phyloP scores from a whole-genome alignment of 2,888 invertebrate species.

The Plagodis dolabraria region DNA sequence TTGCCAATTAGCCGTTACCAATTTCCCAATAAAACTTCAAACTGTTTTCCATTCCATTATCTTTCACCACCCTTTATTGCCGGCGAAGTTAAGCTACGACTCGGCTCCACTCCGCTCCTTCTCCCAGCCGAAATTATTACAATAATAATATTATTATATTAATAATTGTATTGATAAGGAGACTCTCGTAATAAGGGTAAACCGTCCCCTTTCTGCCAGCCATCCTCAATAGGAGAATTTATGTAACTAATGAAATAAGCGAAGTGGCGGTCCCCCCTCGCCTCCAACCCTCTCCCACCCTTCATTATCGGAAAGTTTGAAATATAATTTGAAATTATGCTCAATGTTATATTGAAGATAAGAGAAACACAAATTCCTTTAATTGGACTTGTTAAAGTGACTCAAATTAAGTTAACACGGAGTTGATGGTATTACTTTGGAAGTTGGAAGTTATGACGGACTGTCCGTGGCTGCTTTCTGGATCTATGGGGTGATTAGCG shows the following conservation, averaged over 20 bases:
- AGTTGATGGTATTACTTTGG: constrained; percentile 85
- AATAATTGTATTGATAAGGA: constrained; percentile 86
- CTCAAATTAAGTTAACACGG: constrained; percentile 85
- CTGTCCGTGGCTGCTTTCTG: constrained; percentile 58
- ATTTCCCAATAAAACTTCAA: constrained; percentile 85
- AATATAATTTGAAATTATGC: constrained; percentile 86
- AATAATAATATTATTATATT: constrained; percentile 85
- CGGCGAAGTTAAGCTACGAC: constrained; percentile 81
- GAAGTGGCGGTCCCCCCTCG: constrained; percentile 69
- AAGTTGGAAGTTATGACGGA: constrained; percentile 82
- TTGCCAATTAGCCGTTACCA: constrained; percentile 82
- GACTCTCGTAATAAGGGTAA: constrained; percentile 85
- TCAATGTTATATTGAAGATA: constrained; percentile 86
- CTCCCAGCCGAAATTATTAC: constrained; percentile 79
- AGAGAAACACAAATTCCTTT: constrained; percentile 86
- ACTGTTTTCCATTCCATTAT: constrained; percentile 85
- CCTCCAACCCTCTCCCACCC: constrained; percentile 72
- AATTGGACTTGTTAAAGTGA: constrained; percentile 86
- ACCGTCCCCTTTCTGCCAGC: constrained; percentile 84
- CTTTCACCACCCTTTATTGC: constrained; percentile 83
- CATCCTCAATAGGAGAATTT: constrained; percentile 85
- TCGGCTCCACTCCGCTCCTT: constrained; percentile 66
- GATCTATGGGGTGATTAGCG: constrained; percentile 63
- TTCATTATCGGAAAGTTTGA: constrained; percentile 86
- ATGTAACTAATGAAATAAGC: constrained; percentile 86